Evolutionary conservation across 2,888 invertebrate genomes (phyloP).

Genomic region (Unio pictorum): DNA sequence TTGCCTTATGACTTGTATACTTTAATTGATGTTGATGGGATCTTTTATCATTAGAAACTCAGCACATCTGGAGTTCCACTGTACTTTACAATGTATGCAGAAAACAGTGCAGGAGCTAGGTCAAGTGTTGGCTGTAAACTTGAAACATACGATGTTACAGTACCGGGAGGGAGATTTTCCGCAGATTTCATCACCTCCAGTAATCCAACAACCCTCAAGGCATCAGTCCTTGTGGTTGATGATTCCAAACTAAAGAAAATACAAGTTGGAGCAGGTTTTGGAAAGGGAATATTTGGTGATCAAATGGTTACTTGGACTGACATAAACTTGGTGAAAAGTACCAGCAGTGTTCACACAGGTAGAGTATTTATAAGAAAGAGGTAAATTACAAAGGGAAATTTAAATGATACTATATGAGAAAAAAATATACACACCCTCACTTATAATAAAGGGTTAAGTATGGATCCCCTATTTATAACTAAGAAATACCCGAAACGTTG

Average conservation of each 20-base stretch:
- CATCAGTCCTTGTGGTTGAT: conserved; percentile 40
- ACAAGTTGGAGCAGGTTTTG: conserved; percentile 29
- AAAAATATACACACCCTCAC: neutral
- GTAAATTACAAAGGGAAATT: no score
- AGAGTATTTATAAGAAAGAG: no score
- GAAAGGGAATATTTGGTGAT: conserved; percentile 31
- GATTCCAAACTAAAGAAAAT: conserved; percentile 33
- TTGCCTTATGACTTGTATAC: no score
- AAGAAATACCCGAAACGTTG: no score
- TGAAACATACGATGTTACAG: conserved; percentile 47
- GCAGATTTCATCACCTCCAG: conserved; percentile 43
- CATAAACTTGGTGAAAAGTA: conserved; percentile 1
- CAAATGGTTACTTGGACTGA: conserved; percentile 29
- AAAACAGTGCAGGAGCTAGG: conserved; percentile 45
- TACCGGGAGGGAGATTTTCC: conserved; percentile 42
- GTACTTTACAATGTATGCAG: conserved; percentile 46
- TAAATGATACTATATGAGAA: neutral
- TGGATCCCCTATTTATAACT: no score
- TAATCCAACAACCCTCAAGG: conserved; percentile 41
- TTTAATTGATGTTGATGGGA: no score
- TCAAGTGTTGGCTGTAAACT: conserved; percentile 41
- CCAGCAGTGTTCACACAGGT: neutral
- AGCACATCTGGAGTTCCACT: conserved; percentile 38
- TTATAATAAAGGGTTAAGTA: no score
- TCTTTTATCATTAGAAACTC: neutral